These are phyloP conservation scores for Prionace glauca DNA, from an alignment of 2,797 vertebrate species.

Conservation along the genomic window DNA sequence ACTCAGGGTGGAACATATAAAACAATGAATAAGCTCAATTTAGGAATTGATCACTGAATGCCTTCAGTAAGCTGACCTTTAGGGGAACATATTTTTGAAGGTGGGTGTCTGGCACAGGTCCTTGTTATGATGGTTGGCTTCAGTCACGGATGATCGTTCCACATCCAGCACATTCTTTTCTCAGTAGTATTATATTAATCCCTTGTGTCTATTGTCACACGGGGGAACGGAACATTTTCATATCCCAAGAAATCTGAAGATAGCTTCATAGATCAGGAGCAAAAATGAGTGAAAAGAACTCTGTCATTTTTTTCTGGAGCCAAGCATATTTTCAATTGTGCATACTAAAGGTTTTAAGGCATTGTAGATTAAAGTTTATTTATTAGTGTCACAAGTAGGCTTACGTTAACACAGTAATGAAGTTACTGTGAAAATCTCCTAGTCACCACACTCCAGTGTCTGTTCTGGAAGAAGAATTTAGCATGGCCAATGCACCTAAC, in stretches of 20 bases:
- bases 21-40: not conserved
- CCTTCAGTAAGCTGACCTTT: not conserved
- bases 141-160: not conserved
- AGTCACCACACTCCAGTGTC: too few relatives aligned
- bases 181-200: not conserved
- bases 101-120: not conserved
- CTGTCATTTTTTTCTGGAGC: not conserved
- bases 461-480: too few relatives aligned
- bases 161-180: slow-evolving; percentile 21
- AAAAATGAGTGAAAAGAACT: not conserved
- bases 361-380: not conserved
- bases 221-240: not conserved
- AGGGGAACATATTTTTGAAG: not conserved
- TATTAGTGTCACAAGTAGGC: too few relatives aligned
- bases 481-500: too few relatives aligned
- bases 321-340: not conserved
- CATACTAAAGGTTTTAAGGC: too few relatives aligned
- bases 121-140: not conserved
- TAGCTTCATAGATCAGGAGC: not conserved
- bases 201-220: not conserved
- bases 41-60: not conserved
- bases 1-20: not conserved
- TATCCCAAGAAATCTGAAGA: not conserved
- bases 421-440: too few relatives aligned
- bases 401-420: too few relatives aligned